Evolutionary conservation across 1,140 invertebrate species (phyloP), one percentile per base, ranked within the genome.

Genomic region (Solen grandis): DNA sequence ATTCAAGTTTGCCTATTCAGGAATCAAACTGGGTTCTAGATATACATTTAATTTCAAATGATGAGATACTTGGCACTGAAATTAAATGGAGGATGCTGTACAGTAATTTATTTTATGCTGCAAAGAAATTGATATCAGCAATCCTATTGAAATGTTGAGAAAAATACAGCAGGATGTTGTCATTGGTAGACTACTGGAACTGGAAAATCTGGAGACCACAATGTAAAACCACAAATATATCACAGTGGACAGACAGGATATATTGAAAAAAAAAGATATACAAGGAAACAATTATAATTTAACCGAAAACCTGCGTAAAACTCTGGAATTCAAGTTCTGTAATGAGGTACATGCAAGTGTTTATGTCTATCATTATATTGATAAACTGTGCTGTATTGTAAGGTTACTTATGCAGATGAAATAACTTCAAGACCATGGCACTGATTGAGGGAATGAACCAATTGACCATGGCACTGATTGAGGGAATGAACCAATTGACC

Each of bases 291-390:
- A 31, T 41, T 25, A 8, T 5, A 52, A 66, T 13, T 8, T 38
- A 27, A 13, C 8, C 22, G 41, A 62, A 36, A 60, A 82, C 14
- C 19, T 82, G n/a, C 4, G 52, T 5, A 55, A 66, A 54, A 68
- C 62, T 41, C 35, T 82, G 22, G 81, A 82, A 73, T 73, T 82
- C 41, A 57, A 77, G 52, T 82, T 82, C 59, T 82, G 73, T 72
- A 66, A 59, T 33, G 81, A 82, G 66, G 81, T 82, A 81, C 16
- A n/a, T 54, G 5, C 25, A n/a, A 25, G 19, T 54, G 19, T n/a
- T 3, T 54, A 25, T n/a, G 4, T 54, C 25, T 3, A n/a, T 4
- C 25, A 54, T 4, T n/a, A 54, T 54, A 5, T 3, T n/a, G 19
- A n/a, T 54, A 54, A n/a, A 22, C 19, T 54, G 50, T 54, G 3